phyloP scores from a whole-genome alignment of 1,140 invertebrate species.

The Zaprionus inermis region DNA sequence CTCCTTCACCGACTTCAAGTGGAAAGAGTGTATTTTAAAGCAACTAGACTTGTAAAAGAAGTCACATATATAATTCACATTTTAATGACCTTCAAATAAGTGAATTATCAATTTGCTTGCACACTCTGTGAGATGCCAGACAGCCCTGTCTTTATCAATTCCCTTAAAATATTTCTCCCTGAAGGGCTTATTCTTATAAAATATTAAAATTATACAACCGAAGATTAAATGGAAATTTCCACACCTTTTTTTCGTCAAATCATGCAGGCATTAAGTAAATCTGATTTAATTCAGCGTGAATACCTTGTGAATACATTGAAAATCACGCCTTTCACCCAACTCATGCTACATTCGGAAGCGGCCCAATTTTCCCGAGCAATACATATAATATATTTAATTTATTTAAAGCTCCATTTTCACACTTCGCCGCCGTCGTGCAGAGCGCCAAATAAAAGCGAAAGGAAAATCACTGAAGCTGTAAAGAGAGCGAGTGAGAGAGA shows the following conservation, averaged over 20 bases:
- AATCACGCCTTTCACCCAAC: slow-evolving; percentile 34
- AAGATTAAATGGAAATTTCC: background rate
- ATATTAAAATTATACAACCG: background rate
- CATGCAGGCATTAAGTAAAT: slow-evolving; percentile 6
- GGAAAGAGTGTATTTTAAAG: background rate
- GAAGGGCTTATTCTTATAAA: background rate
- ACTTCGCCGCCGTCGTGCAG: slow-evolving; percentile 49
- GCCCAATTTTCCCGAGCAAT: slow-evolving; percentile 24
- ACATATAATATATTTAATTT: slow-evolving; percentile 67
- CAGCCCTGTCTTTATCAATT: too few relatives aligned
- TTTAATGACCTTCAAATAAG: too few relatives aligned
- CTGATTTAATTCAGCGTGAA: slow-evolving; percentile 21
- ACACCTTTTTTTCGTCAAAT: slow-evolving; percentile 1
- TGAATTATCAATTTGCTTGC: too few relatives aligned
- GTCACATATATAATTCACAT: too few relatives aligned
- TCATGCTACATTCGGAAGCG: slow-evolving; percentile 20
- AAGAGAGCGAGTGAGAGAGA: slow-evolving; percentile 39
- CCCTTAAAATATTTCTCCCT: background rate
- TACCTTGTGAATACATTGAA: slow-evolving; percentile 5
- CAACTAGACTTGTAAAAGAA: too few relatives aligned
- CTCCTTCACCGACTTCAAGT: background rate
- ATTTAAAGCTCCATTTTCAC: slow-evolving; percentile 76
- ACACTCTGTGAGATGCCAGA: too few relatives aligned
- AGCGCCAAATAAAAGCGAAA: slow-evolving; percentile 10
- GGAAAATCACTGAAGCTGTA: slow-evolving; percentile 31